Base-by-base conservation (phyloP, 2,797 vertebrate genomes). In the Enteromius radiatus region DNA sequence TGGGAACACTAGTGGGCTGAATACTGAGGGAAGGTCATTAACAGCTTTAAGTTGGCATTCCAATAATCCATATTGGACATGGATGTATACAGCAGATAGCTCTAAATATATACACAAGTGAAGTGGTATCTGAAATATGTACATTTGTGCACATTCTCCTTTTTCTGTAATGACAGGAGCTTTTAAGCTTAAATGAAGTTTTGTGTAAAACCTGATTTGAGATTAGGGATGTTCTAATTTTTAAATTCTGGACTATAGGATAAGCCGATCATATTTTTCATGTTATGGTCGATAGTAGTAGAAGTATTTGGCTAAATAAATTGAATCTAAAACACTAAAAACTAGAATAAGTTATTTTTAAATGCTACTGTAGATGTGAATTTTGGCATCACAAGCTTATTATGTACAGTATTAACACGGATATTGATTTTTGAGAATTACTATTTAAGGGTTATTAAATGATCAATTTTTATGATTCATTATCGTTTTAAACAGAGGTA, bases 101-200 rank as follows among this genome's bases (percentile, higher is more conserved):
- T 84, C 52, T 73, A 85, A 84, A 84, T 76, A 67, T n/a, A 31
- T 54, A 54, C 5, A 28, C 14, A 61, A 31, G 61, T 63, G 61
- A 73, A 49, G 19, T 65, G 83, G 45, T 49, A 83, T 84, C 11
- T 52, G 70, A 28, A 59, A 73, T 65, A 65, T 84, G 36, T 45
- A 54, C 63, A 45, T 63, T 52, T 74, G 71, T 41, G 12, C 33
- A 31, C 1, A 3, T 38, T 12, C 12, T 74, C 47, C 21, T 54
- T 75, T 56, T 75, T 33, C 21, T 75, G n/a, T 41, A 75, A 26
- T 26, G 52, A 59, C 33, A 11, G 36, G 14, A 19, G 73, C 33
- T 38, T 45, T 59, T 14, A 14, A 56, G 52, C 52, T 80, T 12
- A 41, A 36, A 59, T 67, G 19, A 67, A 67, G 17, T 67, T 41